Conservation (phyloP, 2,888 invertebrate species). For the Stenchaetothrips biformis region DNA sequence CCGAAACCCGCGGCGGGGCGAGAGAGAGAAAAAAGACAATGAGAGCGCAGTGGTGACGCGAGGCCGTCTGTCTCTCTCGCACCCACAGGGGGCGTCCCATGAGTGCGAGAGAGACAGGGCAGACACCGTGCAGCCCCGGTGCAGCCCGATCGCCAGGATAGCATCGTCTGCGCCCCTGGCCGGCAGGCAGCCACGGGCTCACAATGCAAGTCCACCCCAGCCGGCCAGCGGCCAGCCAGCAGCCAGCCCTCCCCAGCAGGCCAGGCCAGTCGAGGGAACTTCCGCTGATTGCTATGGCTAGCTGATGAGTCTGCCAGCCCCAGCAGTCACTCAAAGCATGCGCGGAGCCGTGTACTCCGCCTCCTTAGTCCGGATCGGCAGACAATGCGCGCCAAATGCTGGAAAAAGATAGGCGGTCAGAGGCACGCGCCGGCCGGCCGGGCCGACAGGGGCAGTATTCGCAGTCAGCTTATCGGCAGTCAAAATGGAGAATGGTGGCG, state of each 20-base stretch:
- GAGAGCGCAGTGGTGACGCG: background rate
- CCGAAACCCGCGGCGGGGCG: background rate
- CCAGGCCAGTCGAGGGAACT: background rate
- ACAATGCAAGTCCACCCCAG: background rate
- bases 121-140: background rate
- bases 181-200: background rate
- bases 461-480: too few species aligned
- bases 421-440: background rate
- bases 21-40: background rate
- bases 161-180: background rate
- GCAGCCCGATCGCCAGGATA: background rate
- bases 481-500: too few species aligned
- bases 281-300: background rate
- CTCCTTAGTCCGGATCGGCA: too few species aligned
- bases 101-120: background rate
- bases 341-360: background rate
- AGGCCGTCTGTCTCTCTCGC: background rate
- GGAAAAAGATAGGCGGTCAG: background rate
- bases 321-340: background rate
- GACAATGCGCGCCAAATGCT: background rate
- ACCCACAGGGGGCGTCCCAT: background rate
- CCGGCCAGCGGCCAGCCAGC: background rate
- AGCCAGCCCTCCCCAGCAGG: background rate
- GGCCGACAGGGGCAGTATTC: background rate
- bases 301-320: conserved; percentile 11